Base-by-base conservation (phyloP, 2,888 invertebrate species). In the Hyles lineata region DNA sequence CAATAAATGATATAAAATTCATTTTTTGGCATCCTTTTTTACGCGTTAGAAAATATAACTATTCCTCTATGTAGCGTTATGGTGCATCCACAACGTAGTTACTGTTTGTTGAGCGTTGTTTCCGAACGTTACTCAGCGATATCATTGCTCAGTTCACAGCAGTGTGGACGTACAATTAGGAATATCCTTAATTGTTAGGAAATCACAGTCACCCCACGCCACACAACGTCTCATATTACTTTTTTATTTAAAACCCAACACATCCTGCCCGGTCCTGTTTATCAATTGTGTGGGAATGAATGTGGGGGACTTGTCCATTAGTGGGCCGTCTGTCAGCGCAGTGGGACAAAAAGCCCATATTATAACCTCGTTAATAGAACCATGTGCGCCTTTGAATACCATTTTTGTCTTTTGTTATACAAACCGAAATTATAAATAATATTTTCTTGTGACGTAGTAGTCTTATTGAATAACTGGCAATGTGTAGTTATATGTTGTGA, bases 231-330 rank as follows among this genome's bases (percentile, higher is more conserved):
- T 21, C 59, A 43, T 17, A 23, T 72, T 70, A 23, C 23, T 55
- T 55, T 29, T 52, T 63, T 32, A 71, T 73, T 73, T 73, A 73
- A 76, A 74, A 72, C 72, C 63, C 58, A 63, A 55, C 55, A 55
- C 76, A 74, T 73, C 75, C 71, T 67, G 67, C 52, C n/a, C 6
- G 72, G 59, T 50, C 73, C 72, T 79, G 78, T 81, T 83, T 78
- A 81, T n/a, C 79, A 78, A 80, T 83, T 82, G 80, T 81, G 80
- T 83, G 85, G 81, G 82, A 81, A 83, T 84, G 82, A 79, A 80
- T 73, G 74, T 74, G 55, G 67, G 67, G 72, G 23, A 29, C 67
- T 55, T 61, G 71, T 73, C 75, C 25, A 85, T 83, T 83, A 83
- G 83, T 78, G 79, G 82, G 78, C 77, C 78, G 80, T 85, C 85